Evolutionary conservation across 2,797 vertebrate species (phyloP), one percentile per base, ranked within the genome.

Genomic region (Cirrhinus mrigala): DNA sequence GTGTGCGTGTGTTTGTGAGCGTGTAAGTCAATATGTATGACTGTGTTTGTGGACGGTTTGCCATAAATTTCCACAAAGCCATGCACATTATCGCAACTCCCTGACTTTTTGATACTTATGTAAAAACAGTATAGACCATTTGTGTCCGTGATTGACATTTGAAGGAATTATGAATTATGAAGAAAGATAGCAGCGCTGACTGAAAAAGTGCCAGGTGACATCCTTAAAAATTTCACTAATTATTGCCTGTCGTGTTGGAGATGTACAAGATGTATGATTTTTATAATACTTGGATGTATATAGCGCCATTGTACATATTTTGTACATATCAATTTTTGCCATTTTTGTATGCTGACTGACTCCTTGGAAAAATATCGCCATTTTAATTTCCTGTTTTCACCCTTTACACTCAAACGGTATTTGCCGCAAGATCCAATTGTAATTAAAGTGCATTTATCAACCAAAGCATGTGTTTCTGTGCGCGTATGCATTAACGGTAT

Each of bases 371-470:
- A 92, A 90, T 89, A 89, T 93, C 85, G 71, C 86, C 89, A 89
- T 94, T 89, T 87, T 89, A 66, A 91, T 91, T 92, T 89, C 87
- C 87, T 87, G 52, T 90, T 89, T 92, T 74, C 29, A 80, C 71
- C 62, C 87, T 89, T 93, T 93, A 76, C 87, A 85, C 92, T 91
- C 70, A 71, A 60, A 73, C 90, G 90, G 90, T 91, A 88, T 87
- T 90, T 90, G 81, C 85, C 92, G 90, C 92, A 93, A 89, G 91
- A 89, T 83, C 91, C 90, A 87, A 92, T 90, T 92, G 93, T 93
- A 95, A 96, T 95, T 94, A 95, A 96, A 94, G 91, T 94, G 90
- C 93, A 95, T 94, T 94, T 95, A 95, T 86, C 90, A 89, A 87
- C 76, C 85, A 81, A 82, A 75, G 40, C 52, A 81, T 27, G 33